Percentiles rank a stretch among this genome's conserved stretches.
phyloP scores from a whole-genome alignment of 2,797 vertebrate species.

The Pyrrhura leucotis region DNA sequence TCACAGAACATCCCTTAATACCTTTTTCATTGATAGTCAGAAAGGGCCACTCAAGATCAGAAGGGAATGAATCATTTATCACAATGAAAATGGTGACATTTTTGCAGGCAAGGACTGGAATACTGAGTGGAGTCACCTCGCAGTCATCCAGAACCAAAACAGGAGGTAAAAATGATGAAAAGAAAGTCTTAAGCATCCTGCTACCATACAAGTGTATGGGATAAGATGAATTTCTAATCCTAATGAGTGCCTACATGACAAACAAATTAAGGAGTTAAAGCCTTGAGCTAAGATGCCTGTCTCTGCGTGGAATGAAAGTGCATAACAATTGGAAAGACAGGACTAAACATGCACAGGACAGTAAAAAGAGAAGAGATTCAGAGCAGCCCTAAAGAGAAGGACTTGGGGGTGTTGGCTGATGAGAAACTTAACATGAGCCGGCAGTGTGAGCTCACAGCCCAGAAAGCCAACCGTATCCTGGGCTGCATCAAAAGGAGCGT shows the following conservation, averaged over 20 bases:
- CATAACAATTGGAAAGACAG: not conserved
- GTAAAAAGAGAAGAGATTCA: not conserved
- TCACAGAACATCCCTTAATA: not conserved
- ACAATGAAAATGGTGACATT: not conserved
- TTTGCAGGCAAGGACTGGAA: not conserved
- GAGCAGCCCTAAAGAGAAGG: too few species aligned
- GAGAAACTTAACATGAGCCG: too few species aligned
- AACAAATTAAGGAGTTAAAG: conserved; percentile 5
- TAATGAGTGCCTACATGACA: not conserved
- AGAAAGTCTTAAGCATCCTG: not conserved
- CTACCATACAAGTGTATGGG: not conserved
- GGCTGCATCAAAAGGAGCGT: too few species aligned
- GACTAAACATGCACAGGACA: not conserved
- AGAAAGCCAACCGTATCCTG: too few species aligned
- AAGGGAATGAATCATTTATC: not conserved
- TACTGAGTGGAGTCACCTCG: not conserved
- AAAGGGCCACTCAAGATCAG: not conserved
- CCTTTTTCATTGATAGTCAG: not conserved
- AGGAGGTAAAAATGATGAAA: not conserved
- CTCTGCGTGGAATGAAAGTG: not conserved
- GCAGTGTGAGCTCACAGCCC: too few species aligned
- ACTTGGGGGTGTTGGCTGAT: too few species aligned
- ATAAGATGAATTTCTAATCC: not conserved
- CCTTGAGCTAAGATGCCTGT: not conserved
- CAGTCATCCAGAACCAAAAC: not conserved